Percentiles rank a stretch among this genome's conserved stretches.
Evolutionary conservation across 2,888 invertebrate genomes (phyloP).

Genomic region (Harpagoxenus sublaevis): DNA sequence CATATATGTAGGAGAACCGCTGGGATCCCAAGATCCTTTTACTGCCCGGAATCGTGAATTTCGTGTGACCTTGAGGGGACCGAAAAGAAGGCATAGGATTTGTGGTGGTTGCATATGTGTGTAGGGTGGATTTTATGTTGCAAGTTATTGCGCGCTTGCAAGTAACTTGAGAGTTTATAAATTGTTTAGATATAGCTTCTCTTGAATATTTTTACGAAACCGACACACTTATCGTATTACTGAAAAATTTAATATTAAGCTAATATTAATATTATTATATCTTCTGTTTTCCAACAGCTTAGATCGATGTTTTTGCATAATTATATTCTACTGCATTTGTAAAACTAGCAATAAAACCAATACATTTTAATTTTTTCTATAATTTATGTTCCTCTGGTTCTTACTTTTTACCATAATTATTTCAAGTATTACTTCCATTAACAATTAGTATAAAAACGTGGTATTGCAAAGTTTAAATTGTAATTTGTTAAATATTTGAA

Average conservation of each 20-base stretch:
- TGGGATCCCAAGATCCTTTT: constrained; percentile 67
- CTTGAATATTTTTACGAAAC: neutral
- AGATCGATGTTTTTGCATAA: neutral
- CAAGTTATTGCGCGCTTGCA: constrained; percentile 47
- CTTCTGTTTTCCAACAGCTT: neutral
- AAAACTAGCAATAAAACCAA: neutral
- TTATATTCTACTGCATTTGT: neutral
- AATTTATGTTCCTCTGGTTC: neutral
- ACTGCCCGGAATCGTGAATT: constrained; percentile 68
- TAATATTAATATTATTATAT: neutral
- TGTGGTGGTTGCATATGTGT: constrained; percentile 29
- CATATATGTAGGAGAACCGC: constrained; percentile 78
- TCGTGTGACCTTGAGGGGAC: constrained; percentile 69
- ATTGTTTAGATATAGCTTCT: constrained; percentile 55
- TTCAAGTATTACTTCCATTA: neutral
- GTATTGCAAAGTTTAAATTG: neutral
- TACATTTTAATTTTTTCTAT: neutral
- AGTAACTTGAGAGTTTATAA: constrained; percentile 63
- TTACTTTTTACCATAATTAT: neutral
- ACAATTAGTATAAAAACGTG: no score
- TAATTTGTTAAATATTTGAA: neutral
- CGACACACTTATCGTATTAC: neutral
- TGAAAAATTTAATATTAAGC: neutral
- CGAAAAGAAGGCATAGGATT: constrained; percentile 36
- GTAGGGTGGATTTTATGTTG: constrained; percentile 36